Base-by-base conservation (phyloP, 2,113 vertebrate species). In the Otis tarda region DNA sequence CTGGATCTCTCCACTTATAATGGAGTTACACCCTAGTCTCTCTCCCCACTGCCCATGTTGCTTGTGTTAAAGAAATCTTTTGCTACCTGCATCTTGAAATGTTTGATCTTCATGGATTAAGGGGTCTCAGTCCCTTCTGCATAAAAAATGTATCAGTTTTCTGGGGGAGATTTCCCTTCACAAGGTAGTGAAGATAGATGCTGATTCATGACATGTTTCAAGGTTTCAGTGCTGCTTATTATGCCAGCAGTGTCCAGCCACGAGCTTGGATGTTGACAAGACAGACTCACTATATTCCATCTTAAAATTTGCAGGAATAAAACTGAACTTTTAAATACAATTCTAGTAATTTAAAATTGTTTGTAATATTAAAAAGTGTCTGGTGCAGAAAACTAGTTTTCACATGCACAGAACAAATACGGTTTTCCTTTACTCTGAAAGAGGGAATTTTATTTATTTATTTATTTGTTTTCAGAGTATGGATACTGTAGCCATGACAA, bases 401-500 rank as follows among this genome's bases (percentile, higher is more conserved):
- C 7, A 33, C 5, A 3, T 39, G 4, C 4, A 61, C 8, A 67
- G 55, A 61, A 61, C 37, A 80, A 77, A 77, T 14, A 65, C 3
- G 14, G 6, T 82, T 87, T 92, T 83, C 9, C 7, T 76, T 75
- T 77, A 47, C 28, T 70, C 31, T 43, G 35, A 45, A 78, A 60
- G 27, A 61, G 22, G 13, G 9, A 8, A 5, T 8, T 50, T 79
- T 55, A 52, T 67, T 69, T 75, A 49, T 57, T 91, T 76, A n/a
- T 63, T 70, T 31, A 35, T 57, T 83, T 33, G 55, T 93, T 74
- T 87, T 85, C 49, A 59, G 63, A 31, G 9, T 85, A 31, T 33
- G 63, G 47, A 53, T 90, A 7, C 43, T 77, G 95, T 95, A 91
- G 43, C 79, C 78, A 94, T 94, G 91, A 82, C 91, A 94, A 90